Percentiles rank a stretch among this genome's conserved stretches.
These are phyloP conservation scores for Brachyistius frenatus DNA, from an alignment of 2,113 vertebrate genomes.

Conservation along the genomic window DNA sequence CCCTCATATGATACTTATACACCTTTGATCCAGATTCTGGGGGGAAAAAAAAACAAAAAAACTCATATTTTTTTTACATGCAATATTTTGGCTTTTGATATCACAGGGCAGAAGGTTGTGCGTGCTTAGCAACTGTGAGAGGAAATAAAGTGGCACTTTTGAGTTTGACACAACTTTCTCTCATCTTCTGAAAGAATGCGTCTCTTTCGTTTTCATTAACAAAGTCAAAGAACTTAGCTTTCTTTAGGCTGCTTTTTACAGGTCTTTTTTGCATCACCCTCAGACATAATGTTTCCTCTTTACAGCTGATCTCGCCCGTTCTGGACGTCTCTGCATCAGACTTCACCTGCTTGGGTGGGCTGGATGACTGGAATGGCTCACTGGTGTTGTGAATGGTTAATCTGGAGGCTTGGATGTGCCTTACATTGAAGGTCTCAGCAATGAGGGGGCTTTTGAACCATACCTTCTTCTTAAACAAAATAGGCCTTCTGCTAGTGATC, in stretches of 20 bases:
- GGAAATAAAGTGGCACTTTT: conserved; percentile 54
- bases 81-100: background rate
- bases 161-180: conserved; percentile 48
- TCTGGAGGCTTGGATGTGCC: background rate
- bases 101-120: background rate
- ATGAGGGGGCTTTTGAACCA: conserved; percentile 64
- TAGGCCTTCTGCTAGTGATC: conserved; percentile 22
- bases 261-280: conserved; percentile 1
- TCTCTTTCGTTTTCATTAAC: conserved; percentile 37
- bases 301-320: background rate
- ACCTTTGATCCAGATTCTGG: background rate
- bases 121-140: background rate
- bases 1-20: background rate
- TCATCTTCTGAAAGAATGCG: conserved; percentile 59
- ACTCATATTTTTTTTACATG: background rate
- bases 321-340: background rate
- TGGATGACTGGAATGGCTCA: background rate
- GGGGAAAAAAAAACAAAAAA: background rate
- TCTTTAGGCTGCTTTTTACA: background rate
- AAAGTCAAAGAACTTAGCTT: conserved; percentile 77
- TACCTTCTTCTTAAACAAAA: conserved; percentile 70
- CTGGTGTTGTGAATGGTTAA: background rate
- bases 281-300: background rate
- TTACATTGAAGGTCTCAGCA: background rate
- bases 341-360: background rate